Percentiles rank a stretch among this genome's conserved stretches.
These are phyloP conservation scores for Halcyon chelicuti DNA, from an alignment of 2,797 vertebrate genomes.

Conservation along the genomic window DNA sequence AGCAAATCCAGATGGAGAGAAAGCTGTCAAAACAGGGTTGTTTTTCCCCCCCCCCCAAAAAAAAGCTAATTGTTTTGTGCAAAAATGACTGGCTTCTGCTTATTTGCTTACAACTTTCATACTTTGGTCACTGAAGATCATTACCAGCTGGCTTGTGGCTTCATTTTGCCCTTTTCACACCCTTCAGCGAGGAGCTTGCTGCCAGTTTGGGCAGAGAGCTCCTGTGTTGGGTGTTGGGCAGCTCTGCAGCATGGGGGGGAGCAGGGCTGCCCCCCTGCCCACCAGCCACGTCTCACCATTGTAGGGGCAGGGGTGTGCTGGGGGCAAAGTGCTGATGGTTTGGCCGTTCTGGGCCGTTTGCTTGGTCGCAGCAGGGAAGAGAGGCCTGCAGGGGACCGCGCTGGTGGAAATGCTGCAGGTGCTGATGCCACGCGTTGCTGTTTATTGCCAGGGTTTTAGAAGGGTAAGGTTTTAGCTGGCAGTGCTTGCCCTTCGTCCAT, in stretches of 20 bases:
- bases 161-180: rapidly evolving
- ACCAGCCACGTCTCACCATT: neutral
- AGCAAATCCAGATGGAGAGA: neutral
- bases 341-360: rapidly evolving
- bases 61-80: neutral
- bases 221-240: neutral
- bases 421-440: rapidly evolving
- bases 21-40: neutral
- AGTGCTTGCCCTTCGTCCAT: rapidly evolving
- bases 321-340: neutral
- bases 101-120: neutral
- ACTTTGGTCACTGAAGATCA: neutral
- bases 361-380: rapidly evolving
- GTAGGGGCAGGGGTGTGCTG: rapidly evolving
- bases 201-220: rapidly evolving
- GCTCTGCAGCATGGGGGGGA: neutral
- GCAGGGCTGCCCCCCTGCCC: neutral
- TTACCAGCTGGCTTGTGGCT: neutral
- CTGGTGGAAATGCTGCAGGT: neutral
- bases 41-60: neutral
- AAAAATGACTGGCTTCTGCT: neutral
- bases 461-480: neutral
- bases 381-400: neutral
- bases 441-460: neutral
- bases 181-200: neutral